Percentiles rank a stretch among this genome's conserved stretches.
These are phyloP conservation scores for Chionoecetes opilio DNA, from an alignment of 1,140 invertebrate species.

Conservation along the genomic window DNA sequence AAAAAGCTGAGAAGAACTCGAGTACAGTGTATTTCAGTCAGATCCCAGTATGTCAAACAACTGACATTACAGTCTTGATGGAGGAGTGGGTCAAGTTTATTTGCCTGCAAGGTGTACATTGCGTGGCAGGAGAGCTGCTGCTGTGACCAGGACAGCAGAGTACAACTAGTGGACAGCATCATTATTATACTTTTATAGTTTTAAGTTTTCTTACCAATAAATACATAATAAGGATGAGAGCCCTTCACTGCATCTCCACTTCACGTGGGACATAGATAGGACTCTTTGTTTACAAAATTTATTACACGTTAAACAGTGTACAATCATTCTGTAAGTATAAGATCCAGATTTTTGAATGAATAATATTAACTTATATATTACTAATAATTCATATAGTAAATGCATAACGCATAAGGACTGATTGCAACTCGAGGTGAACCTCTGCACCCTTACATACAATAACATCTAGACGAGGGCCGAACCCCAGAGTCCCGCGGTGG, in stretches of 20 bases:
- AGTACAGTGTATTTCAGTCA: conserved; percentile 20
- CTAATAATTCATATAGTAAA: conserved; percentile 79
- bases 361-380: conserved; percentile 80
- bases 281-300: conserved; percentile 80
- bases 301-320: conserved; percentile 81
- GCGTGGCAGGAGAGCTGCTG: not conserved
- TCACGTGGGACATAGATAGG: not conserved
- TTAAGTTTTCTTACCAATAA: conserved; percentile 22
- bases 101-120: not conserved
- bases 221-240: not conserved
- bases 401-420: conserved; percentile 80
- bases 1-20: conserved; percentile 3
- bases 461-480: conserved; percentile 64
- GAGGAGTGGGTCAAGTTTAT: not conserved
- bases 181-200: not conserved
- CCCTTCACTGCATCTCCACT: conserved; percentile 13
- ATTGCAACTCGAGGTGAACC: conserved; percentile 77
- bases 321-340: conserved; percentile 81
- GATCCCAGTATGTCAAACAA: not conserved
- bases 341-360: conserved; percentile 74
- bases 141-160: not conserved
- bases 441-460: conserved; percentile 76
- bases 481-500: conserved; percentile 21
- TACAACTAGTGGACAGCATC: not conserved
- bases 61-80: not conserved